phyloP scores from a whole-genome alignment of 2,888 invertebrate genomes.

The Euzophera pinguis region DNA sequence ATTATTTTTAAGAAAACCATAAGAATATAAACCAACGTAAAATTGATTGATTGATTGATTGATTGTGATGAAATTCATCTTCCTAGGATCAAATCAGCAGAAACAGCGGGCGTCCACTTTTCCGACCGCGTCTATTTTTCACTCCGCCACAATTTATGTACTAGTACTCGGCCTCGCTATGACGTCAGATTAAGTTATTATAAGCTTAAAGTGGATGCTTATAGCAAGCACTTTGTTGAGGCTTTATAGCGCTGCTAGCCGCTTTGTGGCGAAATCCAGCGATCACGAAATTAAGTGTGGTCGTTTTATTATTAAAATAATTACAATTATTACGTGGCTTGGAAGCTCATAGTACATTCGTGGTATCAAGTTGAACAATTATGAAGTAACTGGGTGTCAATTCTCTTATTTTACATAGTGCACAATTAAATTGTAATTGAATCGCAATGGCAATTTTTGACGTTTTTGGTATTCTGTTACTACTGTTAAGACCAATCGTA shows the following conservation, averaged over 20 bases:
- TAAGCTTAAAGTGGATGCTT: conserved; percentile 36
- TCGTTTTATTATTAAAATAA: background rate
- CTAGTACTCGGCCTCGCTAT: conserved; percentile 44
- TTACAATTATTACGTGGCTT: background rate
- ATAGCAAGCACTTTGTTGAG: conserved; percentile 2
- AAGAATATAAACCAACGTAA: too few relatives aligned
- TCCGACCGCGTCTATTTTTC: conserved; percentile 51
- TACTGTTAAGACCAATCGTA: too few relatives aligned
- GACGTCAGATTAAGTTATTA: conserved; percentile 58
- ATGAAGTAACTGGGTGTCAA: too few relatives aligned
- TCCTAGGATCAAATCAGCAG: background rate
- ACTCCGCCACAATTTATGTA: conserved; percentile 55
- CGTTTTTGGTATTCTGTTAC: too few relatives aligned
- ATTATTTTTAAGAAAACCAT: too few relatives aligned
- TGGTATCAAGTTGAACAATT: background rate
- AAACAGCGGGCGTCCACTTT: conserved; percentile 17
- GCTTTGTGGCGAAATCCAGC: conserved; percentile 2
- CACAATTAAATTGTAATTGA: too few relatives aligned
- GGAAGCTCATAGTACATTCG: background rate
- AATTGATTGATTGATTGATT: too few relatives aligned
- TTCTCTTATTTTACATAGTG: too few relatives aligned
- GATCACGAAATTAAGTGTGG: conserved; percentile 2
- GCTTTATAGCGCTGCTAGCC: conserved; percentile 1
- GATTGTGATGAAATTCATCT: too few relatives aligned
- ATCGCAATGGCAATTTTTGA: too few relatives aligned